These are phyloP conservation scores for Empis stercorea DNA, from an alignment of 2,888 invertebrate species.

Conservation along the genomic window DNA sequence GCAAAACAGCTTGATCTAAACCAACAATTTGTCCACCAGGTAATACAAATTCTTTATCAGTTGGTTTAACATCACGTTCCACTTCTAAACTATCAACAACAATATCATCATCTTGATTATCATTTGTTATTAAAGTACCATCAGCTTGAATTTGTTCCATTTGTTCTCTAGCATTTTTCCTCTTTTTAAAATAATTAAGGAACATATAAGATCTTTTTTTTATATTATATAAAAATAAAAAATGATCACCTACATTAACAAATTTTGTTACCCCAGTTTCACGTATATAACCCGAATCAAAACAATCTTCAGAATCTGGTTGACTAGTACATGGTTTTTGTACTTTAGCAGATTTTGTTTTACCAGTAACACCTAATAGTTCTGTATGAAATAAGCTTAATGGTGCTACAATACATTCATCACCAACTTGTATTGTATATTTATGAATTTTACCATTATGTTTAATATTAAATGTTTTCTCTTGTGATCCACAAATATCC, in stretches of 20 bases:
- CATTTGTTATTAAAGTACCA: constrained; percentile 30
- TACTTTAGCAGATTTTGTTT: constrained; percentile 52
- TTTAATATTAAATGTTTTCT: constrained; percentile 62
- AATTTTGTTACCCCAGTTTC: constrained; percentile 57
- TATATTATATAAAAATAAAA: too few relatives aligned
- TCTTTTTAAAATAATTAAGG: constrained; percentile 24
- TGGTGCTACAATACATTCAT: constrained; percentile 86
- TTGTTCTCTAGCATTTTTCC: constrained; percentile 39
- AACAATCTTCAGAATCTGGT: constrained; percentile 81
- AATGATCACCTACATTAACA: too few relatives aligned
- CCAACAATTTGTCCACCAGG: constrained; percentile 71
- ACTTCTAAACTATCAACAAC: constrained; percentile 52
- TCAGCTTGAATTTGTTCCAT: constrained; percentile 39
- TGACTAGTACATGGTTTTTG: constrained; percentile 54
- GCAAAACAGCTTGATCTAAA: constrained; percentile 79
- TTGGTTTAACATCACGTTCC: constrained; percentile 33
- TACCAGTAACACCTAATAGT: constrained; percentile 69
- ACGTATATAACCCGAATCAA: constrained; percentile 80
- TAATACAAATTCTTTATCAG: constrained; percentile 54
- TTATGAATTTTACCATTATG: constrained; percentile 55
- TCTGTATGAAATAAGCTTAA: constrained; percentile 80
- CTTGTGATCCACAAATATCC: constrained; percentile 79
- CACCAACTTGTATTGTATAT: constrained; percentile 68
- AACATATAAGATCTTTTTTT: too few relatives aligned
- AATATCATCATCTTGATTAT: constrained; percentile 54